These are phyloP conservation scores for Empis livida DNA, from an alignment of 2,888 invertebrate species.

Conservation along the genomic window DNA sequence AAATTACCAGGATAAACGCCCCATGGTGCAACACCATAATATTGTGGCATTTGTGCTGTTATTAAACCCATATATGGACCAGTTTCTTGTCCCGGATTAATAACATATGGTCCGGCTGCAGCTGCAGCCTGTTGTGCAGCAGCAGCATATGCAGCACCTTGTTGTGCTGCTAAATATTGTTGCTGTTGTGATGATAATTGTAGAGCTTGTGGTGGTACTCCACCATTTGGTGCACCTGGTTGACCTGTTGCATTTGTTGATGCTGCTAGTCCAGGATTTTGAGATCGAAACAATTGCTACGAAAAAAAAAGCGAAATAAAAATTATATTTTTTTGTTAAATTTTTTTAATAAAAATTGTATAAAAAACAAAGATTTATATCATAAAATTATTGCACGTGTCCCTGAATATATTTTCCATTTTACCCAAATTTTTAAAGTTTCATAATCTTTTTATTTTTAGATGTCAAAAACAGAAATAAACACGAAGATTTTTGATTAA, in stretches of 20 bases:
- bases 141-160: conserved; percentile 42
- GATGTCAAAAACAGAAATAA: too few species aligned
- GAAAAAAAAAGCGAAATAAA: conserved; percentile 8
- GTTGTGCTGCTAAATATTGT: conserved; percentile 60
- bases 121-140: conserved; percentile 64
- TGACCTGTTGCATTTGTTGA: conserved; percentile 32
- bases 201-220: conserved; percentile 57
- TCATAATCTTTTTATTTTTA: too few species aligned
- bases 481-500: too few species aligned
- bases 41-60: conserved; percentile 75
- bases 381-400: too few species aligned
- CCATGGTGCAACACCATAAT: conserved; percentile 89
- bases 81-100: conserved; percentile 64
- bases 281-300: conserved; percentile 80
- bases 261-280: conserved; percentile 61
- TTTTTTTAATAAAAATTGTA: too few species aligned
- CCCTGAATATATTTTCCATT: too few species aligned
- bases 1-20: conserved; percentile 77
- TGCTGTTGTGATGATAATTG: conserved; percentile 63
- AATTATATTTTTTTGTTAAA: not conserved
- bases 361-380: too few species aligned
- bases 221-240: conserved; percentile 50
- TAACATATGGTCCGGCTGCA: conserved; percentile 68
- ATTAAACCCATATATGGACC: conserved; percentile 74
- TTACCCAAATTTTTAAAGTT: too few species aligned